Percentiles rank a stretch among this genome's conserved stretches.
Evolutionary conservation across 1,140 invertebrate species (phyloP).

Genomic region (Orchesella cincta): DNA sequence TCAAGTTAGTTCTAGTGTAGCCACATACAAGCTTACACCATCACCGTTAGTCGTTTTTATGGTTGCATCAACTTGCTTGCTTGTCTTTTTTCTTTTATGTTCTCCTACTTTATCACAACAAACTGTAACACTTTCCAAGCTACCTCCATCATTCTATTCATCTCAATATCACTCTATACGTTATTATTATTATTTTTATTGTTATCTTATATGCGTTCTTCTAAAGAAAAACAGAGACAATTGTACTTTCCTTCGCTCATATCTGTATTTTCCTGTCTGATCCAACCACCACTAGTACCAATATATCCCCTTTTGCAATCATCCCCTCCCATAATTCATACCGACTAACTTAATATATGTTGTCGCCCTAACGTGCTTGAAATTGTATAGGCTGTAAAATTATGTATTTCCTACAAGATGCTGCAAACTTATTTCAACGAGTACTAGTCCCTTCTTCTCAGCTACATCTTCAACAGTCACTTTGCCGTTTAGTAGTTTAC

Average conservation of each 20-base stretch:
- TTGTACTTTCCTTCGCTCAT: conserved; percentile 48
- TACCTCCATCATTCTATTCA: neutral
- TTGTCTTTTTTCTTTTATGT: conserved; percentile 17
- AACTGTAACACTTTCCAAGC: neutral
- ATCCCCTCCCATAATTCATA: conserved; percentile 51
- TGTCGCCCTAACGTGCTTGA: conserved; percentile 19
- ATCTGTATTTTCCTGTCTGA: conserved; percentile 25
- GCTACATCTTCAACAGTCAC: neutral
- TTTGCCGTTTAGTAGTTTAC: neutral
- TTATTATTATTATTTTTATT: conserved; percentile 15
- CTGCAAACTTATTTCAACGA: neutral
- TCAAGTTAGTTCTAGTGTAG: neutral
- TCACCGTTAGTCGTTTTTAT: neutral
- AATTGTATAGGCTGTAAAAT: neutral
- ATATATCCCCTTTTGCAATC: conserved; percentile 49
- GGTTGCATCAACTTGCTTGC: conserved; percentile 19
- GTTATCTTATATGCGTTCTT: neutral
- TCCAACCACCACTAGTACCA: neutral
- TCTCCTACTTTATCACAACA: conserved; percentile 5
- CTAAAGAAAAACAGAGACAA: conserved; percentile 34
- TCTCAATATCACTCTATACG: neutral
- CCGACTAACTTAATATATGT: conserved; percentile 37
- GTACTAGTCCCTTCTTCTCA: neutral
- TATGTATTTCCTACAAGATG: conserved; percentile 12
- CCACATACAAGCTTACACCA: neutral